Evolutionary conservation across 1,140 invertebrate genomes (phyloP), one percentile per base, ranked within the genome.

Genomic region (Sarcophaga bullata): DNA sequence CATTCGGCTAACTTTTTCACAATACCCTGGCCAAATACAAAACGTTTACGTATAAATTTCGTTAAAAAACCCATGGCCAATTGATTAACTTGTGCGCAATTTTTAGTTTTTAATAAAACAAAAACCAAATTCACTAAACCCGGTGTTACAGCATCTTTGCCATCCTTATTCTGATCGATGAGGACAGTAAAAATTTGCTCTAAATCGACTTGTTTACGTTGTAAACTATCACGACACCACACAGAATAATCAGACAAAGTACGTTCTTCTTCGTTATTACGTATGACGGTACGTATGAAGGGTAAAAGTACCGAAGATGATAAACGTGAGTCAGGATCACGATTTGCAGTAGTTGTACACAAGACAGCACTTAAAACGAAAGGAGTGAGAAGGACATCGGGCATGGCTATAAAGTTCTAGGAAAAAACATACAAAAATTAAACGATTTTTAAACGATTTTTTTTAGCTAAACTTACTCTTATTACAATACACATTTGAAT

Each of bases 161-260:
- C 88, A 54, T 90, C 87, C 80, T 90, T 89, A 80, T 90, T 90
- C 49, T 89, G 89, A 82, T 90, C 89, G 25, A 90, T 87, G 0
- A 90, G 85, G 37, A 90, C 87, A 0, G 83, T 80, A 11, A 90
- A 86, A 0, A 90, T 85, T 82, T 90, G 88, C n/a, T 87, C 82
- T 17, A 90, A 48, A 80, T 90, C 83, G 1, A 88, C 87, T 47
- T 87, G 86, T 73, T 87, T 85, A 9, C 85, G 84, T 48, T 90
- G 89, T 48, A 90, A 81, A 3, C 87, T 86, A 73, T 90, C 89
- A 0, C 87, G 86, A 84, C 87, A 90, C 89, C 89, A 90, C 0
- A 87, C 87, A 0, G 89, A 90, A 37, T 86, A 84, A 11, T 87
- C 80, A 0, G 85, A 85, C 49, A 88, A 80, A 1, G 81, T 80